Evolutionary conservation across 2,113 vertebrate genomes (phyloP), one percentile per base, ranked within the genome.

Genomic region (Pterocles orientalis): DNA sequence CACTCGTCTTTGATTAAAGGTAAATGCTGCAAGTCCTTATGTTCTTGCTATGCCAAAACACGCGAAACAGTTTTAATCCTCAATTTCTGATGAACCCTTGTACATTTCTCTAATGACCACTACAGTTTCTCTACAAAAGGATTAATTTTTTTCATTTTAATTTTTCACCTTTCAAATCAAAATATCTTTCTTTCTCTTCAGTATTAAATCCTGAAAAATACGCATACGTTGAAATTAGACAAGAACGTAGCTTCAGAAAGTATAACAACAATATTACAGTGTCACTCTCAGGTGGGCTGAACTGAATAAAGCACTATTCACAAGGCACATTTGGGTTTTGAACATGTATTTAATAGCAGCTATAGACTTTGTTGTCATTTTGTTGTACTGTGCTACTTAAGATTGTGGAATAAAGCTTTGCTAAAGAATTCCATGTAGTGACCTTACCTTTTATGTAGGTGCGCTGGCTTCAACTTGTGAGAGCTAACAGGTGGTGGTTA

Each of bases 401-500:
- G 36, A n/a, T 11, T 68, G 33, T 23, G 8, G 54, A 88, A 86
- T 47, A 80, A 72, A 88, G 2, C 21, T 86, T 47, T 91, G 36
- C 8, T 70, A 33, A 82, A 57, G 25, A 93, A 90, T 86, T 70
- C 34, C 29, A 26, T 18, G 1, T 9, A 56, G 23, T 77, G 51
- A 36, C 43, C 45, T 36, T 31, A 36, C 73, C n/a, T 53, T 53
- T 82, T 51, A 20, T 10, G 53, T 7, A 48, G 56, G 20, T 73
- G 56, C 31, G 28, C 18, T 43, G 51, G 10, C 51, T 83, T 88
- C 69, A 64, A 10, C 82, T 31, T 90, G n/a, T 47, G 83, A 72
- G 82, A 82, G 20, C 39, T 81, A 91, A 80, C 75, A 93, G 95
- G 83, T 96, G 81, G 61, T 80, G 14, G 24, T 62, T 83, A 57